Evolutionary conservation across 2,888 invertebrate species (phyloP).

Genomic region (Sclerodermus sp.): DNA sequence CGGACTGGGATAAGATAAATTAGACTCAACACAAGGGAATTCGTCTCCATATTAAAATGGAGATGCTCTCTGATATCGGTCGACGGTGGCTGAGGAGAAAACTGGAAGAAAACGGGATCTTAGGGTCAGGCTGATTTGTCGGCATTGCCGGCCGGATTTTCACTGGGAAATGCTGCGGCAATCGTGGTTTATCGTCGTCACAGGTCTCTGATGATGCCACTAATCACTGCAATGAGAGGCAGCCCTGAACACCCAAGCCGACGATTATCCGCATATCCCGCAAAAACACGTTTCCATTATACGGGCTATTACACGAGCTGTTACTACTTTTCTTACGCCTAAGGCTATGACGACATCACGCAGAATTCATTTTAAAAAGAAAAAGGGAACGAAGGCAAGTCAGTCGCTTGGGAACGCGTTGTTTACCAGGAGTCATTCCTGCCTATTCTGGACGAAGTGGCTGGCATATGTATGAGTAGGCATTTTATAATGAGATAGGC

Average conservation of each 20-base stretch:
- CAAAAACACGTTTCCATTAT: slow-evolving; percentile 37
- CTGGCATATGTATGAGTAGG: too few species aligned
- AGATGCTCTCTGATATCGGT: too few species aligned
- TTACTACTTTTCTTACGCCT: slow-evolving; percentile 23
- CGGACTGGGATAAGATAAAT: too few species aligned
- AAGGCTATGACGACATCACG: slow-evolving; percentile 1
- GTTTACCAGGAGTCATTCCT: too few species aligned
- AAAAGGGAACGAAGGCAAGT: background rate
- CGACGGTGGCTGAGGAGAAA: too few species aligned
- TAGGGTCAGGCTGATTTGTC: too few species aligned
- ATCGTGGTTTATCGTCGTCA: slow-evolving; percentile 8
- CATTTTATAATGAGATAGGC: too few species aligned
- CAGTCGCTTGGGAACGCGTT: too few species aligned
- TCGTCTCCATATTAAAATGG: too few species aligned
- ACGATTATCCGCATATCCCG: slow-evolving; percentile 17
- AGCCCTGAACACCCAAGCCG: slow-evolving; percentile 16
- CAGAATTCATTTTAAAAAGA: background rate
- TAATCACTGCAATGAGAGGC: slow-evolving; percentile 20
- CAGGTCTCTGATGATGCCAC: slow-evolving; percentile 7
- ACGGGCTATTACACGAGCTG: slow-evolving; percentile 26
- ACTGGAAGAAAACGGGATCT: too few species aligned
- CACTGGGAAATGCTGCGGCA: background rate
- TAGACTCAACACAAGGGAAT: background rate
- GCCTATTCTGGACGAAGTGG: too few species aligned
- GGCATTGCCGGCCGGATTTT: too few species aligned